A percentile compares a stretch with the other conserved stretches of the same genome.
phyloP scores from a whole-genome alignment of 2,888 invertebrate genomes.

The Caenorhabditis virilis region DNA sequence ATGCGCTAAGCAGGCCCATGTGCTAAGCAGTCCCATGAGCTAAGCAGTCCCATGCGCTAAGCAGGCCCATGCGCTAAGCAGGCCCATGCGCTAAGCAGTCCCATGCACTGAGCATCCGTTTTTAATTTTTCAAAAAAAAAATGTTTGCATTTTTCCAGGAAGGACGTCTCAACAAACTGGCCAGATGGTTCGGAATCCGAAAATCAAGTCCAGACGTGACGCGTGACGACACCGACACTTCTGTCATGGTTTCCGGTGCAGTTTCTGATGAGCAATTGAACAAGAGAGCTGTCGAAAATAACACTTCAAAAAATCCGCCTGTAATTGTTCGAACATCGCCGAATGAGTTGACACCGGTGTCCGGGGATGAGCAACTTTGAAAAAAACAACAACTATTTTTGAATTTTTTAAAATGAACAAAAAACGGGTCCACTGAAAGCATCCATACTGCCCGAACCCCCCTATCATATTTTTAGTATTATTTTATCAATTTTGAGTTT shows the following conservation, averaged over 20 bases:
- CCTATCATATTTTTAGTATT: neutral
- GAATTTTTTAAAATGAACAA: neutral
- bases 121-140: no score
- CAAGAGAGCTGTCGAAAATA: neutral
- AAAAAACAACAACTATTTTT: neutral
- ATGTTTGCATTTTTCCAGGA: no score
- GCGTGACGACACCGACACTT: no score
- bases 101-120: no score
- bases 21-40: no score
- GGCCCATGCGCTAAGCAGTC: no score
- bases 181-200: constrained; percentile 50
- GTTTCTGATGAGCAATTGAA: constrained; percentile 26
- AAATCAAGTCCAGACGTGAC: constrained; percentile 47
- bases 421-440: neutral
- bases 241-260: no score
- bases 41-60: no score
- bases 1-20: no score
- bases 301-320: constrained; percentile 24
- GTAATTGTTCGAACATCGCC: constrained; percentile 53
- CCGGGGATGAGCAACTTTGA: constrained; percentile 49
- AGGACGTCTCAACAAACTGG: constrained; percentile 45
- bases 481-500: neutral
- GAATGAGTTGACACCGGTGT: constrained; percentile 53
- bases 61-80: no score
- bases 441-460: neutral